Conservation (phyloP, 2,888 invertebrate genomes). For the Gymnocheta viridis region DNA sequence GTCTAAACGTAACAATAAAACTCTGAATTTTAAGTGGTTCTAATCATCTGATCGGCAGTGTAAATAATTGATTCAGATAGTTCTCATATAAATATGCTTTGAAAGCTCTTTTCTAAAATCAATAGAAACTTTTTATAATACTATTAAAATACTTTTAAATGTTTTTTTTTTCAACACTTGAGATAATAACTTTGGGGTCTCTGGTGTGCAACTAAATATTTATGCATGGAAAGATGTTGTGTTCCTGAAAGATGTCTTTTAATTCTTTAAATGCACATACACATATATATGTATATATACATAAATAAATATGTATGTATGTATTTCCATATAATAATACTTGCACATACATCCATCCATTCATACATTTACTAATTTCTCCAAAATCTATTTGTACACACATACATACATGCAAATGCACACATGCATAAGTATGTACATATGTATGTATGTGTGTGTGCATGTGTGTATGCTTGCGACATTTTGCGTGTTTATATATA, state of each 20-base stretch:
- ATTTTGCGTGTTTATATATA: constrained; percentile 4
- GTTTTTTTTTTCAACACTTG: neutral
- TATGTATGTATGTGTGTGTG: neutral
- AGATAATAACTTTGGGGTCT: neutral
- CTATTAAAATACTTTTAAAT: neutral
- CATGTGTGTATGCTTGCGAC: neutral
- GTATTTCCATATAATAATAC: too few species aligned
- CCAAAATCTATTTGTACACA: neutral
- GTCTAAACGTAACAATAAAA: too few species aligned
- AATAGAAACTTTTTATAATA: too few species aligned
- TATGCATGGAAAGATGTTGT: neutral
- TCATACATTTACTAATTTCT: too few species aligned
- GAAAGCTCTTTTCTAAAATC: neutral
- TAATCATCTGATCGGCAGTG: too few species aligned
- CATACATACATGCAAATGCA: neutral
- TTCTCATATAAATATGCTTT: neutral
- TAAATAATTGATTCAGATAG: neutral
- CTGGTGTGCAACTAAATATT: neutral
- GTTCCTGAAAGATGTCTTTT: neutral
- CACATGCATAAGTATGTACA: neutral
- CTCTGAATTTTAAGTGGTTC: too few species aligned
- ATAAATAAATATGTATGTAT: neutral
- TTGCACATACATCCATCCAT: too few species aligned
- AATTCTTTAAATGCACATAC: neutral
- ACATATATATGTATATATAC: neutral